Conservation (phyloP, 2,797 vertebrate species). For the Fundulus diaphanus region DNA sequence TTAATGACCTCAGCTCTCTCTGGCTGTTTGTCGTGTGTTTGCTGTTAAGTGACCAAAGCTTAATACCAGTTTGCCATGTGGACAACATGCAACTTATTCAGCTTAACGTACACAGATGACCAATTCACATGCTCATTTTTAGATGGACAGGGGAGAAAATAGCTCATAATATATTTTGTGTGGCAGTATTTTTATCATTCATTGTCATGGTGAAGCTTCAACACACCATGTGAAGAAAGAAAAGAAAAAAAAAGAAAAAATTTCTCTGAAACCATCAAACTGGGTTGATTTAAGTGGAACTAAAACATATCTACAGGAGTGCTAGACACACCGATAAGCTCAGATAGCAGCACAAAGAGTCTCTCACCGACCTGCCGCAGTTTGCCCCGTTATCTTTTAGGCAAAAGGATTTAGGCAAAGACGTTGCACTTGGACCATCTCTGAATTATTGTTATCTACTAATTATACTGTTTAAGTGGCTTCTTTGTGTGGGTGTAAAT, state of each 20-base stretch:
- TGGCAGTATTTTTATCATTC: neutral
- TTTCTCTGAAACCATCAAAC: slow-evolving; percentile 20
- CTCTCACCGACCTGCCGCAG: neutral
- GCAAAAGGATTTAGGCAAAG: slow-evolving; percentile 12
- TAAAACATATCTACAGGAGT: neutral
- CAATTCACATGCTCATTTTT: slow-evolving; percentile 1
- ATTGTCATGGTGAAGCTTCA: slow-evolving; percentile 18
- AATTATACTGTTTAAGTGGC: neutral
- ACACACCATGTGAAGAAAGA: slow-evolving; percentile 16
- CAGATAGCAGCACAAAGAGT: neutral
- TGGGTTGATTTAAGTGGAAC: slow-evolving; percentile 8
- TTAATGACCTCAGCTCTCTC: slow-evolving; percentile 43
- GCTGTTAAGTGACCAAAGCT: slow-evolving; percentile 28
- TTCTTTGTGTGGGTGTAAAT: neutral
- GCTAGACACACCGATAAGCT: slow-evolving; percentile 11
- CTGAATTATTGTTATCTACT: neutral
- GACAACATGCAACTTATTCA: neutral
- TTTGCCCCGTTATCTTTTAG: slow-evolving; percentile 2
- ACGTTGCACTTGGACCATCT: neutral
- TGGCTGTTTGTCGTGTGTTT: slow-evolving; percentile 7
- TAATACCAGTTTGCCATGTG: slow-evolving; percentile 4
- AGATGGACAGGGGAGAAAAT: slow-evolving; percentile 6
- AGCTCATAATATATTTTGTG: slow-evolving; percentile 8
- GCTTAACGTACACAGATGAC: neutral
- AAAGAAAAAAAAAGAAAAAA: slow-evolving; percentile 20